Conservation (phyloP, 2,888 invertebrate species). For the Allygus modestus region DNA sequence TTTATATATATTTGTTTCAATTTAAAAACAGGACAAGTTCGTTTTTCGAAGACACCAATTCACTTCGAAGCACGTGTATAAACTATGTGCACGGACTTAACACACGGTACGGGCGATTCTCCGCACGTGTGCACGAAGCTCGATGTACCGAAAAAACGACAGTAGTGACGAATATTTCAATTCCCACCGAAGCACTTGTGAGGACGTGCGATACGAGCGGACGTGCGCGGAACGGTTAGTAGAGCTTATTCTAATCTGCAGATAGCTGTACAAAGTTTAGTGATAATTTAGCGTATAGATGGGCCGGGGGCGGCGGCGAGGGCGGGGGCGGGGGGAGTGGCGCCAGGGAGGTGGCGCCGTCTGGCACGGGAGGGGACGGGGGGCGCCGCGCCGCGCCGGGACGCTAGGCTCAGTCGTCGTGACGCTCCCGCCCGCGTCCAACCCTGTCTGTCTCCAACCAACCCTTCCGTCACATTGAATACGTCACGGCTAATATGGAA, state of each 20-base stretch:
- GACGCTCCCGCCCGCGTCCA: slow-evolving; percentile 48
- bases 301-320: slow-evolving; percentile 38
- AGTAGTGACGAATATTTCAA: no score
- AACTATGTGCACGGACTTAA: no score
- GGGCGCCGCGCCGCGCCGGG: slow-evolving; percentile 61
- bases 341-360: slow-evolving; percentile 54
- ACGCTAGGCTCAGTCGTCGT: slow-evolving; percentile 60
- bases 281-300: slow-evolving; percentile 65
- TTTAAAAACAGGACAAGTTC: no score
- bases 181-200: no score
- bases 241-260: slow-evolving; percentile 63
- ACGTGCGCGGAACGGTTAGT: slow-evolving; percentile 59
- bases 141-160: no score
- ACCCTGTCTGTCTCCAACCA: slow-evolving; percentile 30
- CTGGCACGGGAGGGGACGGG: slow-evolving; percentile 59
- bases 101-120: no score
- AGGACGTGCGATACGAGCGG: slow-evolving; percentile 15
- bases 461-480: slow-evolving; percentile 51
- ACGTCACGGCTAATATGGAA: slow-evolving; percentile 55
- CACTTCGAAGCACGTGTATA: no score
- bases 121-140: no score
- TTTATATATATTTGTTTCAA: no score
- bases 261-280: slow-evolving; percentile 65
- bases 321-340: slow-evolving; percentile 24
- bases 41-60: no score